phyloP scores from a whole-genome alignment of 2,797 vertebrate species.

The Eospalax fontanierii region DNA sequence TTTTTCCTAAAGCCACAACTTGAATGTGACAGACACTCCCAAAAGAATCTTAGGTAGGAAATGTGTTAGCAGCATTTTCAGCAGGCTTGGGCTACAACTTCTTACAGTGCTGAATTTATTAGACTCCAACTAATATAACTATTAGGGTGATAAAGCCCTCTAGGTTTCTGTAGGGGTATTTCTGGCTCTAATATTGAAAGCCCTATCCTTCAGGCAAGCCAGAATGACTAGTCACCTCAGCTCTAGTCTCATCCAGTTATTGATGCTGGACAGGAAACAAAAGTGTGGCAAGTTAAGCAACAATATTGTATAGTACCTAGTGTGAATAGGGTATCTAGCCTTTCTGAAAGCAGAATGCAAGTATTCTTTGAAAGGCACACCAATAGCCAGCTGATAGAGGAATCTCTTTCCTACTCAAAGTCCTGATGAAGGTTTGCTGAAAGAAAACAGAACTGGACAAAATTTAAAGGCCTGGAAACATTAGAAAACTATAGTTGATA shows the following conservation, averaged over 20 bases:
- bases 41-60: neutral
- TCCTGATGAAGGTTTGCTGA: neutral
- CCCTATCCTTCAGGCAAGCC: neutral
- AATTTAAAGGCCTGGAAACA: neutral
- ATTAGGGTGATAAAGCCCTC: neutral
- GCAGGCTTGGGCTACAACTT: neutral
- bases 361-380: neutral
- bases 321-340: neutral
- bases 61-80: neutral
- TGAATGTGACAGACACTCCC: neutral
- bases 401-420: neutral
- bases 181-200: neutral
- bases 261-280: slow-evolving; percentile 6
- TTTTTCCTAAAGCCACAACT: neutral
- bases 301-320: neutral
- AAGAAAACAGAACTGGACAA: slow-evolving; percentile 25
- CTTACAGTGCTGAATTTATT: neutral
- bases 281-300: neutral
- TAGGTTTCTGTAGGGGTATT: neutral
- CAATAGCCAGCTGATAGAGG: neutral
- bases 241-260: neutral
- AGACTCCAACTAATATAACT: neutral
- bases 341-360: neutral
- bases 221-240: neutral
- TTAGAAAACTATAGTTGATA: neutral